These are phyloP conservation scores for Phyllostomus discolor DNA, from an alignment of 2,113 vertebrate species.

Conservation along the genomic window DNA sequence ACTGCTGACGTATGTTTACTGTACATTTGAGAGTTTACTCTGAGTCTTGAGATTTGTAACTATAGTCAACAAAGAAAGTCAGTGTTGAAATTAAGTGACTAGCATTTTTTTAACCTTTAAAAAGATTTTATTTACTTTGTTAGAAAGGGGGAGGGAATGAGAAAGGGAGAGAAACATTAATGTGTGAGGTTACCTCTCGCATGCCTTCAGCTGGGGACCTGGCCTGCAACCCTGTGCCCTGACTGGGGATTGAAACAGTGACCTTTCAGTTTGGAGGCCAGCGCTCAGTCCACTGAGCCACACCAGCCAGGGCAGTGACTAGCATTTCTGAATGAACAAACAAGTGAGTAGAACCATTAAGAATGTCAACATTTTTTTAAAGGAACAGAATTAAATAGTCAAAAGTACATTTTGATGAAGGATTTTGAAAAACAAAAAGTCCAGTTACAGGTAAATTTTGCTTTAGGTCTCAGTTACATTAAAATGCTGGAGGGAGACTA, in stretches of 20 bases:
- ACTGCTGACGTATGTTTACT: neutral
- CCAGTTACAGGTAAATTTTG: neutral
- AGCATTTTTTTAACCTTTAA: neutral
- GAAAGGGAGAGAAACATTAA: too few species aligned
- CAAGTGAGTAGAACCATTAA: neutral
- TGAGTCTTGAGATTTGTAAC: neutral
- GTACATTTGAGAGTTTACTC: neutral
- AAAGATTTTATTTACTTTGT: too few species aligned
- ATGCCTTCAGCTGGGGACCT: too few species aligned
- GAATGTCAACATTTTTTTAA: neutral
- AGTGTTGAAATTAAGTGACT: neutral
- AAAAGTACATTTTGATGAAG: neutral
- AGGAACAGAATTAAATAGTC: neutral
- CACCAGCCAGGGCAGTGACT: neutral
- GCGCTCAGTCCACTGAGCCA: too few species aligned
- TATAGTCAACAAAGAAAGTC: neutral
- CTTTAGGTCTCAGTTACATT: neutral
- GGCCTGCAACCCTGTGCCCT: too few species aligned
- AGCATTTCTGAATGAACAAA: neutral
- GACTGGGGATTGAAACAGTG: too few species aligned
- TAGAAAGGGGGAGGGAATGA: too few species aligned
- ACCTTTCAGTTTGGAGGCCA: too few species aligned
- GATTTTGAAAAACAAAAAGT: neutral
- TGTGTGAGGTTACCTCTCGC: too few species aligned
- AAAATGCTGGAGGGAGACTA: neutral